These are phyloP conservation scores for Lathronympha strigana DNA, from an alignment of 2,888 invertebrate genomes.

Conservation along the genomic window DNA sequence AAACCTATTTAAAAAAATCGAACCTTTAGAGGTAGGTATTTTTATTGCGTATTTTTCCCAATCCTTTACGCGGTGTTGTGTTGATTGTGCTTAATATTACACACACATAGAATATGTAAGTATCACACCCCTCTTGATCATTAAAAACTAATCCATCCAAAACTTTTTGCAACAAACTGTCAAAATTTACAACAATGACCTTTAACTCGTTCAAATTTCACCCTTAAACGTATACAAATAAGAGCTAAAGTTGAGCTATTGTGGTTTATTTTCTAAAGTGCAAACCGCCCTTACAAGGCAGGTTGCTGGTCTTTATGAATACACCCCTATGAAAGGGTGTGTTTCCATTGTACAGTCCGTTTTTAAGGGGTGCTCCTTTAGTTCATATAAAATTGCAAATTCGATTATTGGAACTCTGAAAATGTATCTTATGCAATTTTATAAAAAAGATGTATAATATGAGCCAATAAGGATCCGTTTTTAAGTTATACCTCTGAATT, in stretches of 20 bases:
- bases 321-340: conserved; percentile 59
- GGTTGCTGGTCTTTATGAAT: conserved; percentile 60
- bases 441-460: too few species aligned
- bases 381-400: too few species aligned
- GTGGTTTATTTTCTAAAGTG: conserved; percentile 26
- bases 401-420: too few species aligned
- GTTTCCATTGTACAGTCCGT: conserved; percentile 49
- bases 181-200: conserved; percentile 24
- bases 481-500: too few species aligned
- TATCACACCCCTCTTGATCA: conserved; percentile 1
- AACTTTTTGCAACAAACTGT: conserved; percentile 24
- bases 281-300: conserved; percentile 46
- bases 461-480: too few species aligned
- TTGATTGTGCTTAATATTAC: neutral
- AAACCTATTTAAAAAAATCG: too few species aligned
- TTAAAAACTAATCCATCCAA: conserved; percentile 25
- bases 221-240: neutral
- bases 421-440: too few species aligned
- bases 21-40: too few species aligned
- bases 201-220: neutral
- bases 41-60: too few species aligned
- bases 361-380: neutral
- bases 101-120: too few species aligned
- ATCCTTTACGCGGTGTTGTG: too few species aligned
- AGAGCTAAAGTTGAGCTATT: neutral